Conservation (phyloP, 1,140 invertebrate species). For the Amyelois transitella region DNA sequence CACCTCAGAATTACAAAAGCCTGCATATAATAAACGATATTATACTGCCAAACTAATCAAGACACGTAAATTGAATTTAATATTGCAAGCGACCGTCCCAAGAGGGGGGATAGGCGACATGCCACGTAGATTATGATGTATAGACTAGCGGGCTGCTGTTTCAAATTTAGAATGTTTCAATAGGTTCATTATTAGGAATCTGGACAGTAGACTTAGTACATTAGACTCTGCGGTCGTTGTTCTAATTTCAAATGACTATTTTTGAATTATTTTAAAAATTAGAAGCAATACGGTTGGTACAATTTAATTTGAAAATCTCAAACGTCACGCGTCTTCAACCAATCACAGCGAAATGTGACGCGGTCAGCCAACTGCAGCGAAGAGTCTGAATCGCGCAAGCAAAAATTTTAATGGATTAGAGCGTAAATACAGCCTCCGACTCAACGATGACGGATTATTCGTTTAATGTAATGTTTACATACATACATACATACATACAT, state of each 20-base stretch:
- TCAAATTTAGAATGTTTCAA: slow-evolving; percentile 6
- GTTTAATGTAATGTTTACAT: no score
- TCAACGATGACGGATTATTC: no score
- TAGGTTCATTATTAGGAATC: neutral
- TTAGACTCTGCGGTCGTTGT: neutral
- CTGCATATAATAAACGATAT: slow-evolving; percentile 26
- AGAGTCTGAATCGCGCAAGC: no score
- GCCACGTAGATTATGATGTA: slow-evolving; percentile 11
- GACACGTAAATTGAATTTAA: slow-evolving; percentile 56
- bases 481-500: no score
- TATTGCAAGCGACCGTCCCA: slow-evolving; percentile 40
- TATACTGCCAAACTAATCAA: slow-evolving; percentile 53
- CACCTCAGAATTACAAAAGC: slow-evolving; percentile 2
- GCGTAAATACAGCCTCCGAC: no score
- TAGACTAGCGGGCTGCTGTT: neutral
- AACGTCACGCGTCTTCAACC: no score
- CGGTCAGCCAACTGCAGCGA: no score
- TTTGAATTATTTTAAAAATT: neutral
- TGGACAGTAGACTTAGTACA: neutral
- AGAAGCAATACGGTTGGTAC: no score
- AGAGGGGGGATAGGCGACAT: neutral
- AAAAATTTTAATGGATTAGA: no score
- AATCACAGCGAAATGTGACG: no score
- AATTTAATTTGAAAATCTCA: no score
- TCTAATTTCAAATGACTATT: neutral